phyloP scores from a whole-genome alignment of 2,113 vertebrate genomes.

The Typhlomys cinereus region DNA sequence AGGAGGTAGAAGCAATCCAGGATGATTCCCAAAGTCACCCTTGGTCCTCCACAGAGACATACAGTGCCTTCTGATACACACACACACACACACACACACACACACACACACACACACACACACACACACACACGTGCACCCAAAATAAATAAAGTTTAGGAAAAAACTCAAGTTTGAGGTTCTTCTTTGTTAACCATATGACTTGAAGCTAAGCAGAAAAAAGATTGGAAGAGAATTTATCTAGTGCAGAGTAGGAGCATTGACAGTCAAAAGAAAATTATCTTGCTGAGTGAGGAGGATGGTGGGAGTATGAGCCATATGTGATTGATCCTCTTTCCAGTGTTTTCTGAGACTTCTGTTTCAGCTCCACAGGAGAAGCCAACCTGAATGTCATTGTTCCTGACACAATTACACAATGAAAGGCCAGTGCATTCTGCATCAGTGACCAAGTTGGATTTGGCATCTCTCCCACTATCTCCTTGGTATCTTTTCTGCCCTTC shows the following conservation, averaged over 20 bases:
- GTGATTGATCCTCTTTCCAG: no score
- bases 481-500: constrained; percentile 89
- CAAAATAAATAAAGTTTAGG: no score
- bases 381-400: constrained; percentile 81
- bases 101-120: no score
- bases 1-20: no score
- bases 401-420: constrained; percentile 92
- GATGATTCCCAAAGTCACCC: no score
- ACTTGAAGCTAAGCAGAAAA: not conserved
- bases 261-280: not conserved
- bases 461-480: constrained; percentile 78
- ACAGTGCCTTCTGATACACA: no score
- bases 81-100: no score
- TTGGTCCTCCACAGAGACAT: no score
- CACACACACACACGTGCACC: no score
- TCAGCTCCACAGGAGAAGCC: constrained; percentile 72
- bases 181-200: not conserved
- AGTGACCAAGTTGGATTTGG: constrained; percentile 87
- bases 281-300: not conserved
- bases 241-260: not conserved
- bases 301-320: fast-evolving
- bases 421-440: constrained; percentile 89
- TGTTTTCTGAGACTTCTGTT: not conserved
- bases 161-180: no score
- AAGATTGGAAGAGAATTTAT: not conserved